phyloP scores from a whole-genome alignment of 1,140 invertebrate species.

The Trichogramma pretiosum region DNA sequence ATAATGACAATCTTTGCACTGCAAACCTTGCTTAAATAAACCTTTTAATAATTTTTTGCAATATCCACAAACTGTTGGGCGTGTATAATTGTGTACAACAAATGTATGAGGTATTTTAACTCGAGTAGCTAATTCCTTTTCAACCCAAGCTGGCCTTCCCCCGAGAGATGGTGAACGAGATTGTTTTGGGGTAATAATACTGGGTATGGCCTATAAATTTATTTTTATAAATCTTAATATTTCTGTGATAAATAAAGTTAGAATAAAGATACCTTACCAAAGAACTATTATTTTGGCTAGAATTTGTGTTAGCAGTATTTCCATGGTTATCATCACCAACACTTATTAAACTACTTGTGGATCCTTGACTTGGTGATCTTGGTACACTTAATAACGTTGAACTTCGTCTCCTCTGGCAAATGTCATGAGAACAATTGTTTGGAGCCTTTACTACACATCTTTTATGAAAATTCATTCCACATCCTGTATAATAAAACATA shows the following conservation, averaged over 20 bases:
- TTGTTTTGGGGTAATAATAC: constrained; percentile 40
- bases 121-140: constrained; percentile 58
- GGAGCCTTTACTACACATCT: constrained; percentile 97
- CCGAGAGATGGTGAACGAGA: constrained; percentile 67
- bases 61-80: constrained; percentile 90
- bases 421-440: constrained; percentile 77
- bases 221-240: not conserved
- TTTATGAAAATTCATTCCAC: constrained; percentile 97
- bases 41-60: constrained; percentile 94
- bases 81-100: constrained; percentile 84
- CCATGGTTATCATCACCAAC: constrained; percentile 43
- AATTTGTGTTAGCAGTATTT: constrained; percentile 34
- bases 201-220: constrained; percentile 33
- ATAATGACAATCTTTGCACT: constrained; percentile 97
- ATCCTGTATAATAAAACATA: constrained; percentile 62
- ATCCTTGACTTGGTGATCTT: constrained; percentile 58
- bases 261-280: constrained; percentile 28
- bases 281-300: constrained; percentile 40
- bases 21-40: constrained; percentile 91
- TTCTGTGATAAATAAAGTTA: not conserved
- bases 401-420: constrained; percentile 45
- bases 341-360: constrained; percentile 44
- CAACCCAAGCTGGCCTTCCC: constrained; percentile 65
- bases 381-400: constrained; percentile 55
- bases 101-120: constrained; percentile 89